Evolutionary conservation across 2,797 vertebrate genomes (phyloP), one percentile per base, ranked within the genome.

Genomic region (Austrolebias charrua): DNA sequence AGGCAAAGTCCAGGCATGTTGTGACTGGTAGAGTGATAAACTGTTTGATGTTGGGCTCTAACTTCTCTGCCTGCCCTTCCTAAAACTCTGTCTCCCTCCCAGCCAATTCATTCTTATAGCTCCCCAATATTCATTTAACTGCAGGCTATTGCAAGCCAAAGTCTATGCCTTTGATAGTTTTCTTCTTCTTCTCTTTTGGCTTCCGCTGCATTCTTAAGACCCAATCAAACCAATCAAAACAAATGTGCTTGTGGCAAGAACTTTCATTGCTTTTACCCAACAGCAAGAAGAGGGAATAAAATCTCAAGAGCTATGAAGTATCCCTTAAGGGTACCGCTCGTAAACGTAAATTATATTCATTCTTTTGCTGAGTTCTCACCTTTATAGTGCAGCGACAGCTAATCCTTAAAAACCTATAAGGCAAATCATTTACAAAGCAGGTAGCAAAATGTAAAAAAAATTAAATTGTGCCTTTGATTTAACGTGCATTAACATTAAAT

Each of bases 11-110:
- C 55, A 66, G 83, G 78, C 89, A 66, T 80, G 89, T 83, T 86
- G 84, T 79, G 76, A 90, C 90, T 87, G 81, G 89, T 69, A 63
- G 60, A 75, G 81, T 83, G 81, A 90, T 87, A 84, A 87, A 90
- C 73, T 87, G 87, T 88, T 88, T 89, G 78, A 90, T 86, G 83
- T 90, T 80, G 45, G 69, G 78, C 70, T 82, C 63, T 70, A 64
- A 62, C 67, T 86, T 40, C 59, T 20, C 46, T 40, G 20, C 54
- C 68, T 71, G 35, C 67, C 55, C 77, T 80, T 67, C 66, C 56
- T 73, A 29, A n/a, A n/a, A 24, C 68, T 66, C 61, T 52, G 60
- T 69, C 69, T 79, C 63, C 20, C 73, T 79, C 54, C 62, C 80
- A 80, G 73, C 57, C 63, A 75, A 56, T 85, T 78, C 69, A 75